phyloP scores from a whole-genome alignment of 1,140 invertebrate genomes.

The Drosophila kanapiae region DNA sequence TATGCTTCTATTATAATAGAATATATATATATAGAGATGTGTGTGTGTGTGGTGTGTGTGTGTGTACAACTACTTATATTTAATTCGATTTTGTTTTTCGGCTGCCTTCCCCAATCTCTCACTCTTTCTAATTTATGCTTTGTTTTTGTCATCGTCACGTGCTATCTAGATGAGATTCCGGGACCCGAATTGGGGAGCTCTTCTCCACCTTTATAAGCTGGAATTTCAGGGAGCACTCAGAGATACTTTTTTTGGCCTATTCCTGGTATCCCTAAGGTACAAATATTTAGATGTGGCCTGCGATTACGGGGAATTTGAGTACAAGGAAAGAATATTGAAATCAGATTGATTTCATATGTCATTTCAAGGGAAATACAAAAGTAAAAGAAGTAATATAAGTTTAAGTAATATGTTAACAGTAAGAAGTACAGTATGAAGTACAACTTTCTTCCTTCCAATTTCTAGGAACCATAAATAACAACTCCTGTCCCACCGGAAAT shows the following conservation, averaged over 20 bases:
- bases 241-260: constrained; percentile 17
- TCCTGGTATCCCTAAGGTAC: constrained; percentile 35
- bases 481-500: constrained; percentile 56
- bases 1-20: constrained; percentile 80
- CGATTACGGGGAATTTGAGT: constrained; percentile 22
- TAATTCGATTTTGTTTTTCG: constrained; percentile 68
- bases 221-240: constrained; percentile 14
- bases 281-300: constrained; percentile 23
- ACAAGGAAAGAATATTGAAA: background rate
- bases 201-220: constrained; percentile 31
- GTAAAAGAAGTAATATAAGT: too few relatives aligned
- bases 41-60: constrained; percentile 26
- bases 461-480: constrained; percentile 4
- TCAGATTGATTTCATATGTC: too few relatives aligned
- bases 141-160: constrained; percentile 71
- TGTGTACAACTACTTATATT: constrained; percentile 62
- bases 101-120: background rate
- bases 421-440: too few relatives aligned
- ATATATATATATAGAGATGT: constrained; percentile 26
- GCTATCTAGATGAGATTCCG: constrained; percentile 35
- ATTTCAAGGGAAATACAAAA: too few relatives aligned
- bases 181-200: constrained; percentile 13
- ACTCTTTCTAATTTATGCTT: constrained; percentile 69
- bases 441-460: constrained; percentile 2
- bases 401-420: too few relatives aligned